These are phyloP conservation scores for Zaprionus davidi DNA, from an alignment of 1,140 invertebrate species.

Conservation along the genomic window DNA sequence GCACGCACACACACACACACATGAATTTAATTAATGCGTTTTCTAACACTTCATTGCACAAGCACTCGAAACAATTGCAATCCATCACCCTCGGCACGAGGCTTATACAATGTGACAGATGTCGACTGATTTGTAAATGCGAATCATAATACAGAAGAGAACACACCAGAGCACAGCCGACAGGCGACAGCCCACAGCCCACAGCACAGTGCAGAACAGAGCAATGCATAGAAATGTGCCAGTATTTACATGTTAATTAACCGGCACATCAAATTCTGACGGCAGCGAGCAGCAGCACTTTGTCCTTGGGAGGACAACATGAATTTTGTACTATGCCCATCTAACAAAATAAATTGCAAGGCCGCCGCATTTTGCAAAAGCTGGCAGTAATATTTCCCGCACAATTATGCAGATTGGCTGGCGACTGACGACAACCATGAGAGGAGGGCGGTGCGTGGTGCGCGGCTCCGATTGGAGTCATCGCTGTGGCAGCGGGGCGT, in stretches of 20 bases:
- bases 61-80: constrained; percentile 39
- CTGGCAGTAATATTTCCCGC: constrained; percentile 52
- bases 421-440: constrained; percentile 11
- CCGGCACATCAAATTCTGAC: constrained; percentile 52
- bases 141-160: constrained; percentile 28
- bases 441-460: background rate
- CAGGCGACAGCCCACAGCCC: background rate
- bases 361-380: constrained; percentile 30
- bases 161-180: constrained; percentile 7
- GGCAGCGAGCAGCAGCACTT: constrained; percentile 24
- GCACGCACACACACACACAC: background rate
- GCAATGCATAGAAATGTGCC: constrained; percentile 50
- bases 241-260: constrained; percentile 77
- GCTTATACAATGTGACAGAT: constrained; percentile 44
- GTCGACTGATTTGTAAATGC: constrained; percentile 18
- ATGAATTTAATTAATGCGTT: constrained; percentile 22
- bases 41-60: constrained; percentile 56
- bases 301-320: constrained; percentile 62
- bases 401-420: constrained; percentile 79
- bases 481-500: constrained; percentile 25
- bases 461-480: background rate
- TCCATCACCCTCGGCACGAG: constrained; percentile 34
- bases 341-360: constrained; percentile 48
- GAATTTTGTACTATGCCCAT: constrained; percentile 14
- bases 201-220: constrained; percentile 9